These are phyloP conservation scores for Eumacrocentrus americanus DNA, from an alignment of 2,888 invertebrate species.

Conservation along the genomic window DNA sequence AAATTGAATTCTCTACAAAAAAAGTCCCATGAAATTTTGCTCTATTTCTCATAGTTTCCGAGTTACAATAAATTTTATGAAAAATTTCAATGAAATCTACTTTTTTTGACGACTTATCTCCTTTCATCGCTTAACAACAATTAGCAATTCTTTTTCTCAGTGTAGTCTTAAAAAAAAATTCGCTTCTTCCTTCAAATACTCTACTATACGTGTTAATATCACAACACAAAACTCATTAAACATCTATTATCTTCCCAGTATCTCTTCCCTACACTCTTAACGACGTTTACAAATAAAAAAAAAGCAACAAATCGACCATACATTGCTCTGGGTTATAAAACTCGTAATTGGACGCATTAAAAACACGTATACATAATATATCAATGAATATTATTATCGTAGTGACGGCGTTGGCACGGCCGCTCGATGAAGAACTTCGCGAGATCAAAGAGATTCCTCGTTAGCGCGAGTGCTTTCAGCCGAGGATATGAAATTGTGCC, in stretches of 20 bases:
- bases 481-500: too few relatives aligned
- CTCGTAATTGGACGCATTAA: constrained; percentile 3
- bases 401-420: constrained; percentile 18
- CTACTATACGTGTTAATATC: not conserved
- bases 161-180: constrained; percentile 1
- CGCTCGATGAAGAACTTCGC: constrained; percentile 37
- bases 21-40: too few relatives aligned
- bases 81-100: too few relatives aligned
- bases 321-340: not conserved
- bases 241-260: constrained; percentile 7
- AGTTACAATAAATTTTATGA: too few relatives aligned
- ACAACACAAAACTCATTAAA: too few relatives aligned
- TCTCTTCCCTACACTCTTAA: constrained; percentile 7
- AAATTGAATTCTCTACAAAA: too few relatives aligned
- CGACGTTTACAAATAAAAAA: not conserved
- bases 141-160: too few relatives aligned
- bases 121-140: too few relatives aligned
- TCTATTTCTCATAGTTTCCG: too few relatives aligned
- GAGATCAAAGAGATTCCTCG: constrained; percentile 46
- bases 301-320: not conserved
- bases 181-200: constrained; percentile 12
- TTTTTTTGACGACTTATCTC: too few relatives aligned
- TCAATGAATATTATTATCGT: constrained; percentile 7
- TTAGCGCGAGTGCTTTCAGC: constrained; percentile 39
- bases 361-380: constrained; percentile 14